Base-by-base conservation (phyloP, 1,140 invertebrate species). In the Neodiprion fabricii region DNA sequence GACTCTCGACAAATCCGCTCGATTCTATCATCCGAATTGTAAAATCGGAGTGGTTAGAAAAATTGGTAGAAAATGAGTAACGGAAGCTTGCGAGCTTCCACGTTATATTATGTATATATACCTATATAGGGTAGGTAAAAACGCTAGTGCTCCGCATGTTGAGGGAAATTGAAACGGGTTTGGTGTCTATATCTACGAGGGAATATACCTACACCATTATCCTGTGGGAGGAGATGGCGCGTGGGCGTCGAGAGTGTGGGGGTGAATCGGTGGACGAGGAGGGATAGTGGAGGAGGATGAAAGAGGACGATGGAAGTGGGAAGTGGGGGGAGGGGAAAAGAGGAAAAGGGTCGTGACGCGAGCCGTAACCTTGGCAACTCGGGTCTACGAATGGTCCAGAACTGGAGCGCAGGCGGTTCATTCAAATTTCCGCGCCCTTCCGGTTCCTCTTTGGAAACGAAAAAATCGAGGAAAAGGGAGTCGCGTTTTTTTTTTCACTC, bases 361-460 rank as follows among this genome's bases (percentile, higher is more conserved):
- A 77, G 74, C 50, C 82, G 85, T 86, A 86, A 85, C 85, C 85
- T 84, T 86, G 85, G 85, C 79, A 86, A 86, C 85, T 82, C 77
- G 74, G 72, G 53, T 72, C 72, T 79, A 72, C 76, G 80, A 84
- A 84, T 81, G 75, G 82, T 82, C 77, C 78, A 81, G 82, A 84
- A 83, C 76, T 85, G 76, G 82, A 85, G 71, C 79, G 78, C 72
- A 75, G 76, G 74, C 75, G 70, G 50, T 2, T 74, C 28, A 53
- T 21, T 69, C 61, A 65, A n/a, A 67, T 71, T 69, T 72, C 66
- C 70, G 49, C 70, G 21, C 69, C 74, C 69, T 40, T 48, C 61
- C 11, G 65, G 71, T 71, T 72, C 74, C 50, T 70, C 72, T 40
- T 68, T 74, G 70, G 61, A 69, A 73, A 75, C 17, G 53, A 11